These are phyloP conservation scores for Lontra canadensis DNA, from an alignment of 2,113 vertebrate species.

Conservation along the genomic window DNA sequence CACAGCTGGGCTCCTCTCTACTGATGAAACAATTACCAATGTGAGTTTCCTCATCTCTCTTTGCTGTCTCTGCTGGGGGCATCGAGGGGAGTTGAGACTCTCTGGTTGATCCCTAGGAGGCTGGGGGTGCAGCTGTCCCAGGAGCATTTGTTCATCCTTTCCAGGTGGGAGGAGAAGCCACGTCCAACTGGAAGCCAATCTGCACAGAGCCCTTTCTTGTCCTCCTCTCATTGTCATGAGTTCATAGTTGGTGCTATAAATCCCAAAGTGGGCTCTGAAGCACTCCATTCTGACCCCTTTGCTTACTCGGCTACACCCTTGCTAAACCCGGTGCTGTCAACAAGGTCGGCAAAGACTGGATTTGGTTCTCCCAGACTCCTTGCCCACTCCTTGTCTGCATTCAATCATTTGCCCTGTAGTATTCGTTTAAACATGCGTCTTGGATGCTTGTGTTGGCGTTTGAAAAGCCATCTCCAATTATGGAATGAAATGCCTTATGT, in stretches of 20 bases:
- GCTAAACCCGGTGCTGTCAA: not conserved
- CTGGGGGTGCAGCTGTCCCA: not conserved
- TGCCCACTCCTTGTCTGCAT: not conserved
- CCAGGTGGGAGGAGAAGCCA: not conserved
- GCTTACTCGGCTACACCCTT: not conserved
- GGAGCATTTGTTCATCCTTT: not conserved
- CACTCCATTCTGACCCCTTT: not conserved
- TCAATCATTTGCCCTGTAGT: not conserved
- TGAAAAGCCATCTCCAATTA: not conserved
- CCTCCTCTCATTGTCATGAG: not conserved
- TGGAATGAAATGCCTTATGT: not conserved
- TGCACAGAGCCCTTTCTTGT: not conserved
- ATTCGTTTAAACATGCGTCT: not conserved
- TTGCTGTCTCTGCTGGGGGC: not conserved
- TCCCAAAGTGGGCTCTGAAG: not conserved
- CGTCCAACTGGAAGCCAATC: not conserved
- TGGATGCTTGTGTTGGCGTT: not conserved
- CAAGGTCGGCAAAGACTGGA: not conserved
- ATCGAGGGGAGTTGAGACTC: not conserved
- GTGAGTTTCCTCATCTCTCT: not conserved
- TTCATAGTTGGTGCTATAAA: not conserved
- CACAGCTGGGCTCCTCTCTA: not conserved
- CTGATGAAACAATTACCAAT: not conserved
- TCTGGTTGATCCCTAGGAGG: not conserved
- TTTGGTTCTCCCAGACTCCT: rapidly evolving